Percentiles rank a stretch among this genome's conserved stretches.
phyloP scores from a whole-genome alignment of 1,140 invertebrate species.

The Harpegnathos saltator region DNA sequence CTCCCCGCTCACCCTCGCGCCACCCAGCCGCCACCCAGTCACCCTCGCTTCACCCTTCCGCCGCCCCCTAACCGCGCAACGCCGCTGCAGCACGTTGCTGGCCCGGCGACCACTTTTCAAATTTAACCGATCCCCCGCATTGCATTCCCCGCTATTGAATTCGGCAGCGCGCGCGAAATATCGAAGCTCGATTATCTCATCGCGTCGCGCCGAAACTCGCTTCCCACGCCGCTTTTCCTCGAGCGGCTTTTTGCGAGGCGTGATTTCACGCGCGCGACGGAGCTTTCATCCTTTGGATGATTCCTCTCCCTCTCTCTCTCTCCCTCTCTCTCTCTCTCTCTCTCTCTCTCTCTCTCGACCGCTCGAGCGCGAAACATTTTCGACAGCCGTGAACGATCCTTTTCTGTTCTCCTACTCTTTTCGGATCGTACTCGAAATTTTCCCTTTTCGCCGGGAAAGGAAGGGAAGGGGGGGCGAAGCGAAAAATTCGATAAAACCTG shows the following conservation, averaged over 20 bases:
- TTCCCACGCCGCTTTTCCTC: neutral
- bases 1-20: neutral
- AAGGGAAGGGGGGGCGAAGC: no score
- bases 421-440: no score
- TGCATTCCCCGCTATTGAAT: slow-evolving; percentile 55
- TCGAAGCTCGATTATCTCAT: slow-evolving; percentile 40
- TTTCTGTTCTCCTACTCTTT: no score
- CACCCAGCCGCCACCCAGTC: neutral
- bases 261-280: no score
- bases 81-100: neutral
- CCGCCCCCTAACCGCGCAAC: neutral
- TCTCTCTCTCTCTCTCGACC: no score
- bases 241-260: neutral
- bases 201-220: neutral
- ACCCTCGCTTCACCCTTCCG: neutral
- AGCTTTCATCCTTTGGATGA: no score
- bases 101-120: slow-evolving; percentile 31
- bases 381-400: no score
- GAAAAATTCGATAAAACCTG: neutral
- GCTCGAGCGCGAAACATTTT: neutral
- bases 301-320: no score
- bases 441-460: no score
- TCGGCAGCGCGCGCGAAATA: slow-evolving; percentile 12
- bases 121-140: slow-evolving; percentile 32
- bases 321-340: no score